Base-by-base conservation (phyloP, 2,797 vertebrate species). In the Craterocephalus amniculus region DNA sequence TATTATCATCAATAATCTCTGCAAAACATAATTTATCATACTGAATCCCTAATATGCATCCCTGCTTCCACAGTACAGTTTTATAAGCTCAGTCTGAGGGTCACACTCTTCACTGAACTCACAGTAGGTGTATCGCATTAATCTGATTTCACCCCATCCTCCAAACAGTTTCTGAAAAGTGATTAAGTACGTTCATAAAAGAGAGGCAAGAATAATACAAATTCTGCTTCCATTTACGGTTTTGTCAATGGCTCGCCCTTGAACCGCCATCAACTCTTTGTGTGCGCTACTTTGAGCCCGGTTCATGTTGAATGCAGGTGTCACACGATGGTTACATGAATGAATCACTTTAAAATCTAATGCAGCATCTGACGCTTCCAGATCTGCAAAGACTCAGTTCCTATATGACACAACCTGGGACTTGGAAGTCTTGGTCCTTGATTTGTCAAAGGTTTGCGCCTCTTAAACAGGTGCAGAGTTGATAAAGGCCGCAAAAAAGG, bases 271-370 rank as follows among this genome's bases (percentile, higher is more conserved):
- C 54, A 72, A 10, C 55, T 32, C 49, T 43, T 56, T 4, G 49
- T 66, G 29, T 36, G 13, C n/a, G 20, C 22, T 12, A 18, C 48
- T 20, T 8, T 52, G 32, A 71, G 62, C 58, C 31, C 65, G 36
- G 55, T 49, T 62, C 60, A 20, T 10, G 31, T 29, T 59, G 36
- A 71, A 73, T 43, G 66, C 29, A 40, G 14, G 9, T 38, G 56
- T 60, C 57, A 52, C 26, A 56, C 9, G 14, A 63, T 32, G 34
- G 18, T 7, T 34, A 1, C 32, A 26, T 52, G 13, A 67, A 52
- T 58, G 43, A 74, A 67, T 74, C 31, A 3, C 74, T 66, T 78
- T 43, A 54, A 52, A 76, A 32, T 66, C 31, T 40, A 38, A 4
- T 58, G 52, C 34, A 56, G 48, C 29, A 24, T 2, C 26, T 38